These are phyloP conservation scores for Chaetodon trifasciatus DNA, from an alignment of 2,797 vertebrate genomes.

Conservation along the genomic window DNA sequence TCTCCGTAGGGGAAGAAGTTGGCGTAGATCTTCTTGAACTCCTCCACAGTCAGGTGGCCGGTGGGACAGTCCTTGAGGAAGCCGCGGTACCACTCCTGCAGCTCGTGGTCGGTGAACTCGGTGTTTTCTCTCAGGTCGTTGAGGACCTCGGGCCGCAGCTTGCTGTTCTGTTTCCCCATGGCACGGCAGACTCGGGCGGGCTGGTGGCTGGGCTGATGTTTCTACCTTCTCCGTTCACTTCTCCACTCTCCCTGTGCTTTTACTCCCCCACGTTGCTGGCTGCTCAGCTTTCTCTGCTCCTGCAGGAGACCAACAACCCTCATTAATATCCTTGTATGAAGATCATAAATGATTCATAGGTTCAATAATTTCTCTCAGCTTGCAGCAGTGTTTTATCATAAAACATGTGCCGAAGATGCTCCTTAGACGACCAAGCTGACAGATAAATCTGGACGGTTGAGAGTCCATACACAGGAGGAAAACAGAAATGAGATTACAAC, in stretches of 20 bases:
- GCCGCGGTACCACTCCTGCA: slow-evolving; percentile 91
- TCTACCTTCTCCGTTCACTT: slow-evolving; percentile 47
- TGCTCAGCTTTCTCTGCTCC: slow-evolving; percentile 68
- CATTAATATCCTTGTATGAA: slow-evolving; percentile 73
- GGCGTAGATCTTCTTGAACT: slow-evolving; percentile 91
- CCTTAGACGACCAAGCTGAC: slow-evolving; percentile 17
- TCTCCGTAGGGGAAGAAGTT: slow-evolving; percentile 91
- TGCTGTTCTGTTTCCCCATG: slow-evolving; percentile 92
- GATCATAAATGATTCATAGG: slow-evolving; percentile 75
- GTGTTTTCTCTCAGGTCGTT: slow-evolving; percentile 89
- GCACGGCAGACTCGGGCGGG: slow-evolving; percentile 28
- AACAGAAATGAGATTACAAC: slow-evolving; percentile 24
- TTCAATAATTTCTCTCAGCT: slow-evolving; percentile 61
- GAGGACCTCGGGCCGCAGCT: slow-evolving; percentile 88
- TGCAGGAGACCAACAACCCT: slow-evolving; percentile 70
- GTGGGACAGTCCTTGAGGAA: slow-evolving; percentile 90
- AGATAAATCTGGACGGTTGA: slow-evolving; percentile 26
- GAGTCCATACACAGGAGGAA: slow-evolving; percentile 18
- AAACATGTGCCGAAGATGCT: slow-evolving; percentile 39
- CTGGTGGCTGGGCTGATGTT: slow-evolving; percentile 27
- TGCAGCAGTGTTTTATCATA: slow-evolving; percentile 43
- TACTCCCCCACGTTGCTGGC: slow-evolving; percentile 43
- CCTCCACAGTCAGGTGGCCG: slow-evolving; percentile 87
- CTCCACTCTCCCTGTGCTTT: slow-evolving; percentile 28
- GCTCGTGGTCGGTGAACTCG: slow-evolving; percentile 88